phyloP scores from a whole-genome alignment of 1,140 invertebrate genomes.

The Aphidius ervi region DNA sequence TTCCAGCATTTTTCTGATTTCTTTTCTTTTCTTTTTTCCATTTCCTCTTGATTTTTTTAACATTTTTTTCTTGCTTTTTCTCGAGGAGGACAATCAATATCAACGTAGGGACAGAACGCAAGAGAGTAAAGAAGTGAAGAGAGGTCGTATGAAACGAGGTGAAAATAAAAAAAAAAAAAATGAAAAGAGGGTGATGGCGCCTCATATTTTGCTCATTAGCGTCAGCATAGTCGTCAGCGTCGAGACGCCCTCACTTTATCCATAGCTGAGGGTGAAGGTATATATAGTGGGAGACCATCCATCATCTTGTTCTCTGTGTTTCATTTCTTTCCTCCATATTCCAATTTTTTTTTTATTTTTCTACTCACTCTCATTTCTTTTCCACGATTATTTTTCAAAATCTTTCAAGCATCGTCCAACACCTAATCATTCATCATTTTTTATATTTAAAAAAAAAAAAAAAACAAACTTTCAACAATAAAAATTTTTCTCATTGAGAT shows the following conservation, averaged over 20 bases:
- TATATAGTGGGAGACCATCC: slow-evolving; percentile 40
- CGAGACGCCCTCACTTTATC: slow-evolving; percentile 44
- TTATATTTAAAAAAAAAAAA: not conserved
- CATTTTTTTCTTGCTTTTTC: slow-evolving; percentile 1
- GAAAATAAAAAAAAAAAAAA: slow-evolving; percentile 17
- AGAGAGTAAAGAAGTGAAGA: slow-evolving; percentile 11
- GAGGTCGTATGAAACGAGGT: slow-evolving; percentile 15
- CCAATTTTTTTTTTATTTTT: not conserved
- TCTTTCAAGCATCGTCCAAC: slow-evolving; percentile 12
- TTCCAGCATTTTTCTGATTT: slow-evolving; percentile 6
- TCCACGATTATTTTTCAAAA: not conserved
- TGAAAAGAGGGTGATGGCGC: slow-evolving; percentile 34
- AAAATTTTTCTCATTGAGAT: not conserved
- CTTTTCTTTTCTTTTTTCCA: not conserved
- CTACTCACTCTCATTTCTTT: slow-evolving; percentile 3
- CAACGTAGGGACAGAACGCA: slow-evolving; percentile 18
- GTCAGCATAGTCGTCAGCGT: slow-evolving; percentile 49
- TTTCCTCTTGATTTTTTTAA: slow-evolving; percentile 3
- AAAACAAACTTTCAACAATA: not conserved
- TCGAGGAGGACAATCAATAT: slow-evolving; percentile 45
- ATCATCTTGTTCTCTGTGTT: slow-evolving; percentile 49
- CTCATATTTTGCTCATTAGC: slow-evolving; percentile 55
- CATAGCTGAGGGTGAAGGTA: slow-evolving; percentile 33
- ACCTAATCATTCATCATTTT: slow-evolving; percentile 18
- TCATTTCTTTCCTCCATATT: slow-evolving; percentile 10